A percentile compares a stretch with the other conserved stretches of the same genome.
Evolutionary conservation across 2,888 invertebrate genomes (phyloP).

Genomic region (Drosophila anceps): DNA sequence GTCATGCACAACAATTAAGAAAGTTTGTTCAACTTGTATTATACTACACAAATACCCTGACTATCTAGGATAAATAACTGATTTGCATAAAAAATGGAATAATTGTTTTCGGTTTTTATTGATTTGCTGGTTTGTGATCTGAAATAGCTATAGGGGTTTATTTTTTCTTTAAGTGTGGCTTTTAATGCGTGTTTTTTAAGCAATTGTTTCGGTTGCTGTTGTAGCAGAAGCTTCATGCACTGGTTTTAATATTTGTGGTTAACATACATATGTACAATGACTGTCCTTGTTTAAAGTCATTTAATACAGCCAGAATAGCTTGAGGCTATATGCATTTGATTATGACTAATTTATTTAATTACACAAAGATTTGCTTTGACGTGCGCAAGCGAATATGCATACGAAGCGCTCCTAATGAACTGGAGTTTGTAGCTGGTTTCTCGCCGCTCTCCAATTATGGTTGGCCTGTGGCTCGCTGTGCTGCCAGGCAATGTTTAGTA

Average conservation of each 20-base stretch:
- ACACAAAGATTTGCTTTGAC: not conserved
- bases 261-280: not conserved
- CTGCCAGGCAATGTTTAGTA: not conserved
- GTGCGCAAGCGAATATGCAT: not conserved
- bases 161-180: no score
- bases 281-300: not conserved
- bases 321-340: no score
- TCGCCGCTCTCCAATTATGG: not conserved
- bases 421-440: not conserved
- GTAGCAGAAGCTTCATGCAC: no score
- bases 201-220: no score
- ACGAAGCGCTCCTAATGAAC: not conserved
- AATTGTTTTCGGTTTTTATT: not conserved
- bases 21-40: constrained; percentile 4
- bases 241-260: not conserved
- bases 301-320: not conserved
- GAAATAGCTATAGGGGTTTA: not conserved
- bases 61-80: not conserved
- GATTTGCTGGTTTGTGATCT: not conserved
- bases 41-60: not conserved
- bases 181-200: no score
- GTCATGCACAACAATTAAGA: constrained; percentile 48
- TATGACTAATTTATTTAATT: constrained; percentile 1
- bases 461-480: not conserved
- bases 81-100: not conserved